These are phyloP conservation scores for Eupithecia inturbata DNA, from an alignment of 2,888 invertebrate species.

Conservation along the genomic window DNA sequence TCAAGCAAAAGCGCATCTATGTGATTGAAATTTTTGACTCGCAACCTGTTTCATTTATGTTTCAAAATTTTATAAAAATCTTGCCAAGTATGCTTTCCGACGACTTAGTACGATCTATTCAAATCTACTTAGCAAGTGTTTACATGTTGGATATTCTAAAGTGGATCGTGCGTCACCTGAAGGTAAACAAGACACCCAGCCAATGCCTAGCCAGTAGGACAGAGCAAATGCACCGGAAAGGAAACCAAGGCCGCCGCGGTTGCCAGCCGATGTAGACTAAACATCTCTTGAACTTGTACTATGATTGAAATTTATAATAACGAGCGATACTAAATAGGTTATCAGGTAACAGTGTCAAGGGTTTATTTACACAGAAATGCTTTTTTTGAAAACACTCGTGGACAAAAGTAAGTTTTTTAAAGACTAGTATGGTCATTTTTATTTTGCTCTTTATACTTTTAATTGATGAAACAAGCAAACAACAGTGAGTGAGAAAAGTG, in stretches of 20 bases:
- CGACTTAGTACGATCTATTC: background rate
- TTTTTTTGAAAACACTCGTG: background rate
- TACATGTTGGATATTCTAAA: background rate
- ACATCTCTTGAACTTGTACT: background rate
- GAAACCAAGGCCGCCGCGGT: background rate
- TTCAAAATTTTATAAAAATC: background rate
- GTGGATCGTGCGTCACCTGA: background rate
- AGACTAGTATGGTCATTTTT: background rate
- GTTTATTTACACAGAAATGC: background rate
- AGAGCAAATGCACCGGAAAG: background rate
- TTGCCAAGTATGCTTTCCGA: background rate
- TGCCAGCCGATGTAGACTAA: background rate
- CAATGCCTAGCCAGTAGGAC: background rate
- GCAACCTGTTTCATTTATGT: background rate
- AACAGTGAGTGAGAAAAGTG: too few relatives aligned
- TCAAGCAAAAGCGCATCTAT: too few relatives aligned
- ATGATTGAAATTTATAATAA: background rate
- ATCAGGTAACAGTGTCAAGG: background rate
- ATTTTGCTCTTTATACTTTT: background rate
- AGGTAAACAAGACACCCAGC: constrained; percentile 3
- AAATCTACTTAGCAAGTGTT: constrained; percentile 2
- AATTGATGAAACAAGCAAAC: background rate
- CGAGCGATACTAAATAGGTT: background rate
- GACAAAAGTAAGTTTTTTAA: too few relatives aligned
- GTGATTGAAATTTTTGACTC: too few relatives aligned